Conservation (phyloP, 2,113 vertebrate species). For the Hippolais icterina region DNA sequence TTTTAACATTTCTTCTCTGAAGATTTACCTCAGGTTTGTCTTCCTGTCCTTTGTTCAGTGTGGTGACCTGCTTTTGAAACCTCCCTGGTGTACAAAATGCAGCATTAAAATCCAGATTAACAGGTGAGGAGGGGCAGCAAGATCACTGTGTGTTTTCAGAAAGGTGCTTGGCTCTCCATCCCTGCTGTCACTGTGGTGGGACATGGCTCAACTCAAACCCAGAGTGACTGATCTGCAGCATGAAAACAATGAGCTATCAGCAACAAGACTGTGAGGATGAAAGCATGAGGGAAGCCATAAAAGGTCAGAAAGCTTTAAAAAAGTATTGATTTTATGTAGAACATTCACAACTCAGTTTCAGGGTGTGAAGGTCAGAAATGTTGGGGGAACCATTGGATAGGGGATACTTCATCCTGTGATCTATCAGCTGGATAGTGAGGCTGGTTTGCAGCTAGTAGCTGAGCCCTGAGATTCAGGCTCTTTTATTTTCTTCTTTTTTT, state of each 20-base stretch:
- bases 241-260: not conserved
- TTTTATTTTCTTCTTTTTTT: not conserved
- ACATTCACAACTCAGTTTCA: not conserved
- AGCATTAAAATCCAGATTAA: not conserved
- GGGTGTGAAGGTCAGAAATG: not conserved
- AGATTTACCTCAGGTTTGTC: not conserved
- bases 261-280: not conserved
- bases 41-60: not conserved
- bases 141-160: not conserved
- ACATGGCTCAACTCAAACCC: not conserved
- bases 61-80: not conserved
- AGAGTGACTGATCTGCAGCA: fast-evolving
- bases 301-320: not conserved
- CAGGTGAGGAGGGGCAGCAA: not conserved
- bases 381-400: not conserved
- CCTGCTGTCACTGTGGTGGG: not conserved
- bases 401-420: not conserved
- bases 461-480: not conserved
- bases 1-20: not conserved
- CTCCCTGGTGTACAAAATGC: not conserved
- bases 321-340: not conserved
- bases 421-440: not conserved
- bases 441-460: not conserved
- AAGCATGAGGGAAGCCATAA: not conserved
- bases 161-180: fast-evolving